Evolutionary conservation across 1,140 invertebrate species (phyloP).

Genomic region (Parasteatoda tepidariorum): DNA sequence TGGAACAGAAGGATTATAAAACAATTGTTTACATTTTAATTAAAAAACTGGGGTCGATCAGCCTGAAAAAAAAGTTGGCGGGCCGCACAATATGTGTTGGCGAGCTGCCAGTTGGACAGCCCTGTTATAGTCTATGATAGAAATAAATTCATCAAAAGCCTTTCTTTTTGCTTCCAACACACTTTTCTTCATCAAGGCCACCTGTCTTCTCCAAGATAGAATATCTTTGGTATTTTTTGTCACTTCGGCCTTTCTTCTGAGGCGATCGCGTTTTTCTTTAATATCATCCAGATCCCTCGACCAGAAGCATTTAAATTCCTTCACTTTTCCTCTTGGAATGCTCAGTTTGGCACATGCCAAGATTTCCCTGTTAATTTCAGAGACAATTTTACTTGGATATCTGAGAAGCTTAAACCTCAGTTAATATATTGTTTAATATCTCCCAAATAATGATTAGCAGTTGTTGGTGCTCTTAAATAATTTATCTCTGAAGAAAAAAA

Average conservation of each 20-base stretch:
- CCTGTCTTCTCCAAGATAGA: not conserved
- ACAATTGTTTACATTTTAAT: too few species aligned
- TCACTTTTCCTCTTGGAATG: not conserved
- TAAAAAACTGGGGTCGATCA: too few species aligned
- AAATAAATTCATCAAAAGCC: constrained; percentile 22
- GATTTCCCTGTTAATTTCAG: not conserved
- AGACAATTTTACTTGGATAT: not conserved
- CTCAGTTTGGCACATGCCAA: constrained; percentile 1
- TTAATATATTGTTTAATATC: too few species aligned
- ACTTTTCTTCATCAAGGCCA: not conserved
- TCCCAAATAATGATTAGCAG: too few species aligned
- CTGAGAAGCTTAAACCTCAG: not conserved
- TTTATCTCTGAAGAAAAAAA: too few species aligned
- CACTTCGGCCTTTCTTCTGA: not conserved
- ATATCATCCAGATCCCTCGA: not conserved
- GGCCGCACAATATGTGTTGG: too few species aligned
- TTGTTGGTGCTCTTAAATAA: too few species aligned
- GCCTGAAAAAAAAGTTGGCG: too few species aligned
- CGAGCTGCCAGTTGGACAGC: too few species aligned
- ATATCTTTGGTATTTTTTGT: not conserved
- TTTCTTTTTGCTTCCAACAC: not conserved
- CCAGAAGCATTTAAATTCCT: not conserved
- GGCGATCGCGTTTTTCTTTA: not conserved
- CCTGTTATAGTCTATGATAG: not conserved
- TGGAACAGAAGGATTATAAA: too few species aligned